A percentile compares a stretch with the other conserved stretches of the same genome.
Conservation (phyloP, 2,113 vertebrate genomes). For the Rhagologus leucostigma region DNA sequence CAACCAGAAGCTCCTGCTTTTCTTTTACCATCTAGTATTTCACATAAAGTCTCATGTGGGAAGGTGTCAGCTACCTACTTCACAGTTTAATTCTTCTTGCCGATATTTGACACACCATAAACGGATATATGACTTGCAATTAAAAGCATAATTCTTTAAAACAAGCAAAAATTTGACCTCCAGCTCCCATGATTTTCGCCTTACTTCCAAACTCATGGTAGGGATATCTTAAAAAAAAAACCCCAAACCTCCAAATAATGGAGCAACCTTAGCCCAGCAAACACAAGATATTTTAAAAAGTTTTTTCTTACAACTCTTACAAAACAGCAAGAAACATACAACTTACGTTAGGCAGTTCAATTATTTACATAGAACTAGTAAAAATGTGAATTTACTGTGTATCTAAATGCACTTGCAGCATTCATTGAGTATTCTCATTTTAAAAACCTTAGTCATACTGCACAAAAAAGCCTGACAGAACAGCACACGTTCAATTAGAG, state of each 20-base stretch:
- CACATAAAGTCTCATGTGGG: not conserved
- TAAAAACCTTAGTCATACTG: not conserved
- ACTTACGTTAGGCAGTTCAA: not conserved
- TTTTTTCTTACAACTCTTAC: not conserved
- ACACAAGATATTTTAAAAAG: not conserved
- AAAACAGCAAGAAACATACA: not conserved
- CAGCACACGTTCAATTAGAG: fast-evolving
- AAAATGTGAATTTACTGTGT: not conserved
- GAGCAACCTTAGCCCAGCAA: not conserved
- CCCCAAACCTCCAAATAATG: not conserved
- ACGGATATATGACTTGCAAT: not conserved
- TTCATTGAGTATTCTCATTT: not conserved
- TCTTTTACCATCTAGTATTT: not conserved
- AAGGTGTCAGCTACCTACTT: not conserved
- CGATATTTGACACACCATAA: not conserved
- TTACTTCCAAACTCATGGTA: not conserved
- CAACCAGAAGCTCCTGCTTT: not conserved
- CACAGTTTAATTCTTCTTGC: not conserved
- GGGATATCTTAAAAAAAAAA: not conserved
- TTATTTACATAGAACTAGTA: not conserved
- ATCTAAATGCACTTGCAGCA: not conserved
- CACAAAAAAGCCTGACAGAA: not conserved
- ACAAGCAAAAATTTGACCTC: not conserved
- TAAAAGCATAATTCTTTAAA: not conserved
- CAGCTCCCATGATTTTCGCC: not conserved